Evolutionary conservation across 1,140 invertebrate species (phyloP).

Genomic region (Drosophila sucinea): DNA sequence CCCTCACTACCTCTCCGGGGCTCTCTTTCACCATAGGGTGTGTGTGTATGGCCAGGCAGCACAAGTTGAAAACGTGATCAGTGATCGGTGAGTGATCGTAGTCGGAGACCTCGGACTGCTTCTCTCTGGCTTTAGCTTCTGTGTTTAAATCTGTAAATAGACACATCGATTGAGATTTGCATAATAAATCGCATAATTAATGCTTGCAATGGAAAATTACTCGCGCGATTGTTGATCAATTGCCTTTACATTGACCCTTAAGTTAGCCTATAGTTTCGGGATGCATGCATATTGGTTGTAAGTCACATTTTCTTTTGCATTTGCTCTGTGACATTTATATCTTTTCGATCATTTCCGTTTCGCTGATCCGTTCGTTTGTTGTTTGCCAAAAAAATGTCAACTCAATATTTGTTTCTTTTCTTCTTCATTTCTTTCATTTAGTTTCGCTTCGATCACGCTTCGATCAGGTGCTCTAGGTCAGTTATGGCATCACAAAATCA

Average conservation of each 20-base stretch:
- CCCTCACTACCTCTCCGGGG: slow-evolving; percentile 28
- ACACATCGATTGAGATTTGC: slow-evolving; percentile 58
- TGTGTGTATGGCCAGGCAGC: slow-evolving; percentile 21
- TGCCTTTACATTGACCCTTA: slow-evolving; percentile 21
- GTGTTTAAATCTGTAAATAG: slow-evolving; percentile 55
- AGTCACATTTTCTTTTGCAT: background rate
- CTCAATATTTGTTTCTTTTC: slow-evolving; percentile 9
- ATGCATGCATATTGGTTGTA: background rate
- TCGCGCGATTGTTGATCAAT: slow-evolving; percentile 28
- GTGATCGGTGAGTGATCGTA: slow-evolving; percentile 39
- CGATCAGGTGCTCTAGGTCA: slow-evolving; percentile 76
- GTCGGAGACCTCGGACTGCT: slow-evolving; percentile 40
- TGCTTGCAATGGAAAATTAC: slow-evolving; percentile 65
- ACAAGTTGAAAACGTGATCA: slow-evolving; percentile 74
- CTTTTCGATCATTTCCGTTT: background rate
- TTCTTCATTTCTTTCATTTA: slow-evolving; percentile 10
- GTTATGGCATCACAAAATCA: slow-evolving; percentile 58
- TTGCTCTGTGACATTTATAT: slow-evolving; percentile 18
- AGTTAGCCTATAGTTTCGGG: slow-evolving; percentile 8
- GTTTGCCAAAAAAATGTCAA: slow-evolving; percentile 3
- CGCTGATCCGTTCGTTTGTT: background rate
- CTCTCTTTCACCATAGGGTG: background rate
- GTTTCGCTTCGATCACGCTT: slow-evolving; percentile 63
- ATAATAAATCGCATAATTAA: slow-evolving; percentile 81
- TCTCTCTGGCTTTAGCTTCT: slow-evolving; percentile 39